A percentile compares a stretch with the other conserved stretches of the same genome.
phyloP scores from a whole-genome alignment of 2,888 invertebrate genomes.

The Cataglyphis rosenhaueri region DNA sequence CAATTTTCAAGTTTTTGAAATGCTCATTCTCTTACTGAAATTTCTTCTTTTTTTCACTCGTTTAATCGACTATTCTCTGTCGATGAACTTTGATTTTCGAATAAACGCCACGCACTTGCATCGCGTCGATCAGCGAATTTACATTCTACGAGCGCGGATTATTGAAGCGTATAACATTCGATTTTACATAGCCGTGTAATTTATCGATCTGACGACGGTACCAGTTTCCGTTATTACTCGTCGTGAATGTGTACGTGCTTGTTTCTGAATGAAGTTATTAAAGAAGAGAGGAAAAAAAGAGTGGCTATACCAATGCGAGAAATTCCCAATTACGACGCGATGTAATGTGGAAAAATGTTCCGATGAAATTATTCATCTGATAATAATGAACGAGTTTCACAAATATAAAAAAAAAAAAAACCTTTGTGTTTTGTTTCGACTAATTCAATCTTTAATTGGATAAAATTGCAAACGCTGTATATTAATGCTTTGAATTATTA shows the following conservation, averaged over 20 bases:
- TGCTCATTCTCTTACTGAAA: neutral
- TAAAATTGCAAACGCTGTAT: slow-evolving; percentile 21
- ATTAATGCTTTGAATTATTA: slow-evolving; percentile 34
- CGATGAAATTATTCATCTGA: slow-evolving; percentile 36
- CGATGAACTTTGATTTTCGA: slow-evolving; percentile 47
- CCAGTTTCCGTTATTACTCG: slow-evolving; percentile 61
- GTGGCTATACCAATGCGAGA: slow-evolving; percentile 26
- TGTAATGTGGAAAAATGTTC: slow-evolving; percentile 39
- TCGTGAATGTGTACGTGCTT: slow-evolving; percentile 56
- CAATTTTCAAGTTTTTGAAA: slow-evolving; percentile 16
- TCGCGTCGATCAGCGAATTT: slow-evolving; percentile 52
- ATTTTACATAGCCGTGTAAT: slow-evolving; percentile 65
- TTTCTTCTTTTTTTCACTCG: neutral
- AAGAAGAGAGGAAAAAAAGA: slow-evolving; percentile 18
- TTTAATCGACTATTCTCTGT: slow-evolving; percentile 32
- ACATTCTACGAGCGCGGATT: slow-evolving; percentile 58
- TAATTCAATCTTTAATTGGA: slow-evolving; percentile 48
- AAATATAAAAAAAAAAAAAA: slow-evolving; percentile 21
- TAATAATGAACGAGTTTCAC: slow-evolving; percentile 40
- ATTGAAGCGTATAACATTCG: slow-evolving; percentile 62
- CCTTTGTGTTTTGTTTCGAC: slow-evolving; percentile 20
- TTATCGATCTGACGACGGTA: slow-evolving; percentile 60
- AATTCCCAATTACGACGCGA: slow-evolving; percentile 39
- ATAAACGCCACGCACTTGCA: slow-evolving; percentile 51
- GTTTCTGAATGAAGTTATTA: slow-evolving; percentile 65